These are phyloP conservation scores for Caenorhabditis macrosperma DNA, from an alignment of 2,888 invertebrate genomes.

Conservation along the genomic window DNA sequence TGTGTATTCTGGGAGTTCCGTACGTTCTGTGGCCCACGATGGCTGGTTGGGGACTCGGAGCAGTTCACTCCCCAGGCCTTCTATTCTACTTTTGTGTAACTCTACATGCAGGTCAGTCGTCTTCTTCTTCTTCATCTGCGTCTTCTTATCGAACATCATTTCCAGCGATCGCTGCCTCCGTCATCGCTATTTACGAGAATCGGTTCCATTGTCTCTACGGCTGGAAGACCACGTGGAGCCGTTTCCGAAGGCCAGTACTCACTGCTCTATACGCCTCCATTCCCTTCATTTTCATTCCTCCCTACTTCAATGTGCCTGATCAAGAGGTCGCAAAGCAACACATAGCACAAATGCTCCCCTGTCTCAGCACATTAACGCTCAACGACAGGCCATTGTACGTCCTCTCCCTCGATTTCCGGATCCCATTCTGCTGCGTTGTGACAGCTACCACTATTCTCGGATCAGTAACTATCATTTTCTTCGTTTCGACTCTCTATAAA, in stretches of 20 bases:
- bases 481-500: not conserved
- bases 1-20: not conserved
- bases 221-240: not conserved
- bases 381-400: not conserved
- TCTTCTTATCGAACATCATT: not conserved
- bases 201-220: not conserved
- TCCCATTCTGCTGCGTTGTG: not conserved
- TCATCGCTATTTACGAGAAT: not conserved
- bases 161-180: not conserved
- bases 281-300: not conserved
- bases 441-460: not conserved
- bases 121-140: not conserved
- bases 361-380: not conserved
- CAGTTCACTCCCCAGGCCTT: not conserved
- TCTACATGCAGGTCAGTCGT: not conserved
- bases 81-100: not conserved
- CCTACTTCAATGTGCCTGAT: not conserved
- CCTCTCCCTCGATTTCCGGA: not conserved
- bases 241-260: not conserved
- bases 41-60: not conserved
- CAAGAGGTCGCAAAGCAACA: not conserved
- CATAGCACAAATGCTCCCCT: not conserved
- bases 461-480: not conserved
- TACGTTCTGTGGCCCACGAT: not conserved
- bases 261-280: not conserved